Percentiles rank a stretch among this genome's conserved stretches.
Evolutionary conservation across 2,888 invertebrate species (phyloP).

Genomic region (Agriotes lineatus): DNA sequence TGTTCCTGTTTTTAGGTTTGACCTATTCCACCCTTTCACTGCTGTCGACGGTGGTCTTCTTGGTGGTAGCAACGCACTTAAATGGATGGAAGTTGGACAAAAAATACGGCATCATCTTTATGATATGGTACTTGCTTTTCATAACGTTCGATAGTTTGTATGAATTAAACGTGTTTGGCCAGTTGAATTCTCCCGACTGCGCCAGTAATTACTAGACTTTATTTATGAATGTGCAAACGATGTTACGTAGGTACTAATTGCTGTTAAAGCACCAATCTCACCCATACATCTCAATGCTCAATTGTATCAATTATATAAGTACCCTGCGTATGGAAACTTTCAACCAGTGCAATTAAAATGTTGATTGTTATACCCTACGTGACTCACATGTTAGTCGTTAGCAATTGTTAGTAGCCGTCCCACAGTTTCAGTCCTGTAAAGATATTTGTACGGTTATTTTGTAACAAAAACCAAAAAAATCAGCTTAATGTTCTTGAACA

Average conservation of each 20-base stretch:
- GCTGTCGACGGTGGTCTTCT: conserved; percentile 91
- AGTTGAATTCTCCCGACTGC: conserved; percentile 78
- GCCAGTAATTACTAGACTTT: conserved; percentile 56
- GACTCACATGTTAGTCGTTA: conserved; percentile 49
- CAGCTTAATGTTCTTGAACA: conserved; percentile 33
- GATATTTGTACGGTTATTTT: conserved; percentile 41
- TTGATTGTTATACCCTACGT: conserved; percentile 43
- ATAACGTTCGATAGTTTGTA: conserved; percentile 93
- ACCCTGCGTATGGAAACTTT: conserved; percentile 34
- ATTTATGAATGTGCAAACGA: conserved; percentile 17
- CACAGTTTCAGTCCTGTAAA: conserved; percentile 32
- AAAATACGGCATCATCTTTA: conserved; percentile 87
- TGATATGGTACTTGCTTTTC: conserved; percentile 94
- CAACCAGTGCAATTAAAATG: conserved; percentile 43
- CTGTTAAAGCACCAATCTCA: conserved; percentile 42
- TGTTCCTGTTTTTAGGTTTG: conserved; percentile 87
- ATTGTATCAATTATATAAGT: conserved; percentile 38
- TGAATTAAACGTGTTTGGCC: conserved; percentile 94
- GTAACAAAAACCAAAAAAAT: conserved; percentile 28
- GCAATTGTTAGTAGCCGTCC: conserved; percentile 52
- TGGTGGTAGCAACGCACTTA: conserved; percentile 91
- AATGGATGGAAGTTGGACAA: conserved; percentile 96
- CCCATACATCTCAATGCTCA: conserved; percentile 35
- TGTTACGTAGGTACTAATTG: conserved; percentile 21
- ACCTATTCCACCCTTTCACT: conserved; percentile 93